Evolutionary conservation across 1,140 invertebrate species (phyloP).

Genomic region (Ephestia elutella): DNA sequence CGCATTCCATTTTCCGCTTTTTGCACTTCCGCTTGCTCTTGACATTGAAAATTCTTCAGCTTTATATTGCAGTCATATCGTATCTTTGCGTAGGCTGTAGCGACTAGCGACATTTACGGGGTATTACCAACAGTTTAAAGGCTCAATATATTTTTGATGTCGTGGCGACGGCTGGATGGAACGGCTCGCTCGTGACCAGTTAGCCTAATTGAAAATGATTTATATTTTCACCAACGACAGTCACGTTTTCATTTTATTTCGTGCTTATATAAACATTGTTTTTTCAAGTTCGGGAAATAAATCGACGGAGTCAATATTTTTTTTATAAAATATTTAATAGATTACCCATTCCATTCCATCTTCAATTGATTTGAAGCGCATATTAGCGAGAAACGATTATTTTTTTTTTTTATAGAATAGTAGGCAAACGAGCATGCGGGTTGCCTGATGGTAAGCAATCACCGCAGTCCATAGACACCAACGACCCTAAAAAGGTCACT

Average conservation of each 20-base stretch:
- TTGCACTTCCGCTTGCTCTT: not conserved
- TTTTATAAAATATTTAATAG: too few relatives aligned
- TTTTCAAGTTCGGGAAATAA: too few relatives aligned
- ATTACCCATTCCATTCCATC: too few relatives aligned
- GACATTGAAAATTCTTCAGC: not conserved
- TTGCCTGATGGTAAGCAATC: too few relatives aligned
- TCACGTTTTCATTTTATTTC: not conserved
- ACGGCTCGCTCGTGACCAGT: not conserved
- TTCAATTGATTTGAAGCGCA: too few relatives aligned
- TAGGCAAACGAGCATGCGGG: too few relatives aligned
- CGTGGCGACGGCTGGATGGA: not conserved
- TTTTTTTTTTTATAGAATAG: too few relatives aligned
- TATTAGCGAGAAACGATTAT: too few relatives aligned
- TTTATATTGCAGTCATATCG: not conserved
- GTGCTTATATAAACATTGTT: not conserved
- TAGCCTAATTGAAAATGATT: constrained; percentile 1
- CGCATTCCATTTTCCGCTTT: not conserved
- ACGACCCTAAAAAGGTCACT: too few relatives aligned
- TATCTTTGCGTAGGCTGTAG: not conserved
- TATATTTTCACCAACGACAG: not conserved
- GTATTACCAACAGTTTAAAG: not conserved
- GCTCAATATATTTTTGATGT: not conserved
- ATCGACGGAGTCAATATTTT: too few relatives aligned
- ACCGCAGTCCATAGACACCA: too few relatives aligned
- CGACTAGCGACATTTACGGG: not conserved